Evolutionary conservation across 2,888 invertebrate species (phyloP), one percentile per base, ranked within the genome.

Genomic region (Oxyscelio sp.): DNA sequence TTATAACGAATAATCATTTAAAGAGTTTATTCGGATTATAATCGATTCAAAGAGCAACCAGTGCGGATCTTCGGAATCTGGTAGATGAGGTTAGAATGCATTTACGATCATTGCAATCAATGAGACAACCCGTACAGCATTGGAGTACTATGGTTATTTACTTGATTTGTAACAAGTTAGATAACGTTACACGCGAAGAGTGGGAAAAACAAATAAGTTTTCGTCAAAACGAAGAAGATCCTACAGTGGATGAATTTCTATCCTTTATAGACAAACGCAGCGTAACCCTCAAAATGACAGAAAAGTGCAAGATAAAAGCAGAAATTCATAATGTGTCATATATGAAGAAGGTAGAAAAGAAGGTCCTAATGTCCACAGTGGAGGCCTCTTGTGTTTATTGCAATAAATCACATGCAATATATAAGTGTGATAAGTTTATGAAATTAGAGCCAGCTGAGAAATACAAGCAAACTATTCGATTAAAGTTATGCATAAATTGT

Each of bases 131-230:
- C n/a, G 40, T 40, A 15, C 11, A 61, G 5, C 58, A 68, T 24
- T 68, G 61, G 66, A 48, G 24, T 21, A 27, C 45, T 1, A 65
- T 75, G 11, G 8, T 75, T 11, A 56, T 75, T 19, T 54, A 65
- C 43, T 19, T 66, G 1, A 38, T 77, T 9, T 21, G 66, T 1
- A 43, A 54, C 6, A 68, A 66, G 50, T 59, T 77, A 48, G 66
- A 77, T 66, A 17, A n/a, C 1, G 19, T 4, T 1, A 59, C 77
- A 22, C 45, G 59, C 1, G 45, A 56, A 52, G 58, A 66, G 8
- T 77, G 77, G 66, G 77, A 77, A 15, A 63, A 63, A 24, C 34
- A 48, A 8, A 52, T 66, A 34, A 34, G 34, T 34, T 34, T 11
- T 2, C 34, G 4, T 2, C 2, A 34, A 8, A 11, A 34, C 2